Evolutionary conservation across 2,113 vertebrate species (phyloP), one percentile per base, ranked within the genome.

Genomic region (Seriola quinqueradiata): DNA sequence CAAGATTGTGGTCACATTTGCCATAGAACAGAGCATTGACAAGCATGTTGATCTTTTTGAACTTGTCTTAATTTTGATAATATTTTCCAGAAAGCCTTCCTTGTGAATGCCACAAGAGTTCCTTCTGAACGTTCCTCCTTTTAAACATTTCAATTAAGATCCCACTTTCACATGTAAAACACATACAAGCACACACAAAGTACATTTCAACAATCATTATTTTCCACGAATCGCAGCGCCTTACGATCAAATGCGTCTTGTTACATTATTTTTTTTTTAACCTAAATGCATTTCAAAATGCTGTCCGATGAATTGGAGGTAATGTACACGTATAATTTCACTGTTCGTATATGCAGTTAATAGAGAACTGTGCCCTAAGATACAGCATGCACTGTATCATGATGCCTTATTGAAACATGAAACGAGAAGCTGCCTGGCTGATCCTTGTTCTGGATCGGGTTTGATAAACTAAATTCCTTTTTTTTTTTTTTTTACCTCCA

Each of bases 361-460:
- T 58, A 54, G 25, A 72, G 25, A 67, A 72, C 3, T 21, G 42
- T 67, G 63, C 54, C 36, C 16, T 61, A 54, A 52, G 75, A 34
- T 83, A 23, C 50, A 79, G 61, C n/a, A 57, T 16, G 63, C 77
- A 50, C 54, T 75, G 40, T 65, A 19, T 86, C 28, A 59, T 75
- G 81, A 84, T 94, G 91, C 90, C 88, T 91, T 92, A 89, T 40
- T 85, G 54, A 85, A 60, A 60, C 55, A 61, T 69, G 16, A 81
- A 68, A 84, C 0, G 11, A 71, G 67, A 61, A 75, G 71, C 59
- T 19, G 28, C 46, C 70, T 44, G 36, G 25, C 54, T 72, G 82
- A 70, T 63, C 42, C 55, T 34, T 60, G 36, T 77, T 10, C 42
- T 48, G 14, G 58, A 48, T 74, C 6, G 28, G 21, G 42, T 73